A percentile compares a stretch with the other conserved stretches of the same genome.
phyloP scores from a whole-genome alignment of 2,888 invertebrate genomes.

The Callinectes sapidus region DNA sequence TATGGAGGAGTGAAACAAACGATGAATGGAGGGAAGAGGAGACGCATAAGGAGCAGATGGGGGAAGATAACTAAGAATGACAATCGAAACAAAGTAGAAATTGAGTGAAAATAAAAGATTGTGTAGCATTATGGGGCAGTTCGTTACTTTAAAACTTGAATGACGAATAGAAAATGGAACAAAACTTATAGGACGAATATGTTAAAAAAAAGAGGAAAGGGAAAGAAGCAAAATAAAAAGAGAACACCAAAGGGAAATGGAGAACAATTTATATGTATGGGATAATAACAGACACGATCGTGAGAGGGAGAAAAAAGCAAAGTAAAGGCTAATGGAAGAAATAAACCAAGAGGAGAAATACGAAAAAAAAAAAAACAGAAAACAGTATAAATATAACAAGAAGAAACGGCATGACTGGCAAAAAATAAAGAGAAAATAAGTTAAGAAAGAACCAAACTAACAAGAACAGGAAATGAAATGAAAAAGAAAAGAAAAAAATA shows the following conservation, averaged over 20 bases:
- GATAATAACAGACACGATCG: background rate
- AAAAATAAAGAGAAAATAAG: no score
- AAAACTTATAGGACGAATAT: background rate
- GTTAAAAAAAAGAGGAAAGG: background rate
- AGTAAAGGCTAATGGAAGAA: background rate
- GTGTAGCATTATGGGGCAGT: background rate
- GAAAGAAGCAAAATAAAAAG: background rate
- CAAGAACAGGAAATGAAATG: no score
- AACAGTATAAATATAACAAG: no score
- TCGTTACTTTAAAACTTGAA: no score
- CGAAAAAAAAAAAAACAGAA: background rate
- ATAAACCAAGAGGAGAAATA: background rate
- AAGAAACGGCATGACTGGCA: no score
- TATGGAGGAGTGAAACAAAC: background rate
- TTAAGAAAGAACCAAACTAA: no score
- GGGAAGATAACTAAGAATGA: background rate
- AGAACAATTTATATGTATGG: background rate
- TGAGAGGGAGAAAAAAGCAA: background rate
- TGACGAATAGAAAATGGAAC: background rate
- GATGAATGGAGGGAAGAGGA: background rate
- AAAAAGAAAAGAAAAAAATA: no score
- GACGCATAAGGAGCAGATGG: background rate
- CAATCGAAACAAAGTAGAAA: background rate
- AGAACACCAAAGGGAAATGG: background rate
- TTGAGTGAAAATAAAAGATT: background rate